A percentile compares a stretch with the other conserved stretches of the same genome.
These are phyloP conservation scores for Polia nebulosa DNA, from an alignment of 2,888 invertebrate species.

Conservation along the genomic window DNA sequence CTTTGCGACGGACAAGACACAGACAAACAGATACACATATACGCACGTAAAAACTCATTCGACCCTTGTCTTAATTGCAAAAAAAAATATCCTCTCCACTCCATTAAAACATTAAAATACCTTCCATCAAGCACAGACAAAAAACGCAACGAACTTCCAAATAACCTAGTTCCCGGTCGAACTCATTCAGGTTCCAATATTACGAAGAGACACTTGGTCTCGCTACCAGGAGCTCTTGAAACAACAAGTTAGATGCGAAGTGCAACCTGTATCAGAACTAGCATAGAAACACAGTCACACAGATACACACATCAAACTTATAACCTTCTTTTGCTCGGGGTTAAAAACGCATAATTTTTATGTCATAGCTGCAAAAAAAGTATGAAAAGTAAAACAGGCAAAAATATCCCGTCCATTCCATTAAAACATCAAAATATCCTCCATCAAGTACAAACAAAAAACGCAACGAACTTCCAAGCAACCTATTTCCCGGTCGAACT, in stretches of 20 bases:
- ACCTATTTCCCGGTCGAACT: conserved; percentile 35
- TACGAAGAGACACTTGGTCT: conserved; percentile 43
- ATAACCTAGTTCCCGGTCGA: conserved; percentile 26
- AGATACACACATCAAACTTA: too few species aligned
- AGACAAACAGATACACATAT: too few species aligned
- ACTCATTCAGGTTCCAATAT: conserved; percentile 42
- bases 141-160: neutral
- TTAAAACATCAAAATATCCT: neutral
- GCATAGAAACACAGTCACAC: too few species aligned
- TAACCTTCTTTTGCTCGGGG: too few species aligned
- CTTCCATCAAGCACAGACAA: conserved; percentile 8
- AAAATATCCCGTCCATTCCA: neutral
- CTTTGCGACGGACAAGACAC: too few species aligned
- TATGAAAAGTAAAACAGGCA: neutral
- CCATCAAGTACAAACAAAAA: conserved; percentile 11
- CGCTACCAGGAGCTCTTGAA: conserved; percentile 45
- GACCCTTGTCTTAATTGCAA: too few species aligned
- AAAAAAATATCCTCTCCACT: neutral
- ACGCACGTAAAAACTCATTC: too few species aligned
- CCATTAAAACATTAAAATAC: neutral
- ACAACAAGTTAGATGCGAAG: conserved; percentile 35
- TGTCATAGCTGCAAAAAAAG: too few species aligned
- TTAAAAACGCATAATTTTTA: too few species aligned
- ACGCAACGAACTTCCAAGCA: neutral
- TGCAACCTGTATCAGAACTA: conserved; percentile 38